phyloP scores from a whole-genome alignment of 2,888 invertebrate genomes.

The Capitulum mitella region DNA sequence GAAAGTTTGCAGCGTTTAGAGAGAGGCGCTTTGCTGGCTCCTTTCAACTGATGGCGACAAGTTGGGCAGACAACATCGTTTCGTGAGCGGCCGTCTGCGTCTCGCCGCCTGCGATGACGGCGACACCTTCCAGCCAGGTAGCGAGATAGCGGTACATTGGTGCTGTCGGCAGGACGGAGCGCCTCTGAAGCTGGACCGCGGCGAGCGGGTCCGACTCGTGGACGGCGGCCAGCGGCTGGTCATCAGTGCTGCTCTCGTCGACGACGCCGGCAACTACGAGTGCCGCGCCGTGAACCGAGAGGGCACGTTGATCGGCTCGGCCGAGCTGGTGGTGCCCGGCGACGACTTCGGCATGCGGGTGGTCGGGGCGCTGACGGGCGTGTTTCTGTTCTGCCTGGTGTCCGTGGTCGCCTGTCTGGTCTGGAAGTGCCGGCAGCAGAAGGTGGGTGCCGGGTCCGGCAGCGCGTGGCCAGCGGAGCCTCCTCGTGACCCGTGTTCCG shows the following conservation, averaged over 20 bases:
- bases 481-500: too few relatives aligned
- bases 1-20: too few relatives aligned
- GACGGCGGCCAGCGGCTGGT: constrained; percentile 12
- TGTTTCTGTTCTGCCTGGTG: constrained; percentile 29
- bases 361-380: constrained; percentile 27
- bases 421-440: neutral
- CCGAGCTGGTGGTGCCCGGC: neutral
- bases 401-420: constrained; percentile 21
- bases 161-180: neutral
- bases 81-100: too few relatives aligned
- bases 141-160: too few relatives aligned
- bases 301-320: neutral
- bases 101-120: too few relatives aligned
- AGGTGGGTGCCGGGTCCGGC: neutral
- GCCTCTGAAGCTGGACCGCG: neutral
- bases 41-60: too few relatives aligned
- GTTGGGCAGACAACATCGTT: too few relatives aligned
- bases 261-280: constrained; percentile 29
- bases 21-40: too few relatives aligned
- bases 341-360: constrained; percentile 5
- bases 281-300: constrained; percentile 12
- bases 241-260: constrained; percentile 21
- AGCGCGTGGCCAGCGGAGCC: too few relatives aligned
- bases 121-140: too few relatives aligned
- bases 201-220: neutral